Evolutionary conservation across 2,797 vertebrate species (phyloP).

Genomic region (Platalea minor): DNA sequence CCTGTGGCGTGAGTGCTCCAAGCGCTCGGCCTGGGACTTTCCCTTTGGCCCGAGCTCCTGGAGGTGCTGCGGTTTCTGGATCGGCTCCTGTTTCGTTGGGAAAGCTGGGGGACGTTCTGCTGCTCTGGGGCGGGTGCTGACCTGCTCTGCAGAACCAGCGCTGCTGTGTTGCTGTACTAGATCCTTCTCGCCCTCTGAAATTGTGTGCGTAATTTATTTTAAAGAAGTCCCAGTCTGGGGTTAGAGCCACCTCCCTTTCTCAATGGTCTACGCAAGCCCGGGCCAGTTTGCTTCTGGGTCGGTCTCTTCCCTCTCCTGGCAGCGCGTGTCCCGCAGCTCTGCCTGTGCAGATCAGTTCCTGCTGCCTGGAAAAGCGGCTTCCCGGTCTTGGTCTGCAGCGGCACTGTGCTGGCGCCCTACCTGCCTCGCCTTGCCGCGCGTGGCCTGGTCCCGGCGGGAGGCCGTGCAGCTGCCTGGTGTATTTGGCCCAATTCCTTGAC

Average conservation of each 20-base stretch:
- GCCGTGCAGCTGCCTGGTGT: background rate
- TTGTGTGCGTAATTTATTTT: background rate
- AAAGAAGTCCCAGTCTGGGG: background rate
- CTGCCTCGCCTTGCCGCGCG: background rate
- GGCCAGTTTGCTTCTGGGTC: background rate
- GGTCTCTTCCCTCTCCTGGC: background rate
- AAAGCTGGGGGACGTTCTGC: accelerated
- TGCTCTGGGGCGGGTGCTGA: background rate
- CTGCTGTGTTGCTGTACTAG: background rate
- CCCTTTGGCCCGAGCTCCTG: background rate
- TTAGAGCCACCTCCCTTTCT: background rate
- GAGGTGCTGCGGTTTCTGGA: background rate
- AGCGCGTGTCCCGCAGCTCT: too few relatives aligned
- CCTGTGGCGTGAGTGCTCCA: background rate
- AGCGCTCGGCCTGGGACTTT: background rate
- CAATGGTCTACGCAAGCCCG: background rate
- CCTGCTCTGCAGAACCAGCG: background rate
- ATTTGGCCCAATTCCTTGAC: constrained; percentile 61
- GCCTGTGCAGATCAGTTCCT: accelerated
- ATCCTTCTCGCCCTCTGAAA: background rate
- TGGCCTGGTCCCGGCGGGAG: accelerated
- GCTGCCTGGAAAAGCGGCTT: background rate
- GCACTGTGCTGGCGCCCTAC: constrained; percentile 33
- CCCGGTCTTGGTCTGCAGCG: background rate
- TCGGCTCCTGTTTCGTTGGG: background rate